These are phyloP conservation scores for Bembecia ichneumoniformis DNA, from an alignment of 2,888 invertebrate genomes.

Conservation along the genomic window DNA sequence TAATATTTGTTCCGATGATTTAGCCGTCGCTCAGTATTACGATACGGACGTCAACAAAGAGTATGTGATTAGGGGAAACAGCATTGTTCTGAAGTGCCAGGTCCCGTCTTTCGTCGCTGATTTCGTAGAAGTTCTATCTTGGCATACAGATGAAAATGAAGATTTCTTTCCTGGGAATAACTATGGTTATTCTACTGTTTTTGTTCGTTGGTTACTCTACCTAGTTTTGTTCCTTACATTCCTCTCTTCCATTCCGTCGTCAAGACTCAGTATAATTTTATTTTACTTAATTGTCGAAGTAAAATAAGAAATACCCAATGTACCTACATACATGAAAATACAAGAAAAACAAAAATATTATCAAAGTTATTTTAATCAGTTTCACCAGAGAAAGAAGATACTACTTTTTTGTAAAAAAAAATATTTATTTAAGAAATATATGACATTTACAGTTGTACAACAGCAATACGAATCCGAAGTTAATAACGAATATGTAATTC, in stretches of 20 bases:
- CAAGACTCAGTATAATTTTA: no score
- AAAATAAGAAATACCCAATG: background rate
- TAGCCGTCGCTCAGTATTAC: constrained; percentile 86
- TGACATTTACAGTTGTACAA: constrained; percentile 79
- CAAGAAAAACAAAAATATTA: background rate
- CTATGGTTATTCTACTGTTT: constrained; percentile 62
- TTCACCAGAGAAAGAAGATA: no score
- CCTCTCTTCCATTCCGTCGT: background rate
- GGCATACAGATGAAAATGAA: constrained; percentile 84
- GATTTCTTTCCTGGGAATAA: constrained; percentile 77
- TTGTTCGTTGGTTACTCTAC: background rate
- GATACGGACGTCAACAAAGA: constrained; percentile 89
- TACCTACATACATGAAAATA: background rate
- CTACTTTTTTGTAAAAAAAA: no score
- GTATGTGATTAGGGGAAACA: constrained; percentile 86
- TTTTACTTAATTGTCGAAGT: no score
- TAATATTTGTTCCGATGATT: constrained; percentile 9
- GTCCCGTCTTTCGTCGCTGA: constrained; percentile 90
- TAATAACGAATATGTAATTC: constrained; percentile 91
- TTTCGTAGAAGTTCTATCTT: constrained; percentile 85
- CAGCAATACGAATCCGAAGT: constrained; percentile 93
- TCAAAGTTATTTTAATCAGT: background rate
- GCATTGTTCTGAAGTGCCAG: constrained; percentile 85
- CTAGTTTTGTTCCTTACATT: background rate
- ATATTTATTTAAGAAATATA: no score